Evolutionary conservation across 1,140 invertebrate species (phyloP).

Genomic region (Leptinotarsa lineolata): DNA sequence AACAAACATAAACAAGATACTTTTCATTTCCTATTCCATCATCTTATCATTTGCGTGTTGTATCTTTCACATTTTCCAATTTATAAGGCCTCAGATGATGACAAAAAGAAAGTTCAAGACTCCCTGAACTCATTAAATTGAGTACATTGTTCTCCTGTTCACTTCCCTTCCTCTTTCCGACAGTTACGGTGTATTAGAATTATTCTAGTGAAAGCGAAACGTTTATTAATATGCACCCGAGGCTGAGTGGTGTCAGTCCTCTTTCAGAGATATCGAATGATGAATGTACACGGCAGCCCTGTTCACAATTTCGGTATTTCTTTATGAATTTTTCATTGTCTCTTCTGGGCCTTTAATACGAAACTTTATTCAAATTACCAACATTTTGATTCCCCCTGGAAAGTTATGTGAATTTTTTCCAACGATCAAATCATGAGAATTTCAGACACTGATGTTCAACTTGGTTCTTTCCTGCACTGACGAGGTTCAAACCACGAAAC

Average conservation of each 20-base stretch:
- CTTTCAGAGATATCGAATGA: constrained; percentile 3
- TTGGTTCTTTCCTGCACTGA: too few species aligned
- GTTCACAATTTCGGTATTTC: background rate
- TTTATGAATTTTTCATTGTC: too few species aligned
- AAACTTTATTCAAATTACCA: too few species aligned
- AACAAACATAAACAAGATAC: constrained; percentile 1
- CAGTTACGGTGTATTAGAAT: constrained; percentile 3
- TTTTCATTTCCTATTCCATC: background rate
- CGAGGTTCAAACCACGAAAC: too few species aligned
- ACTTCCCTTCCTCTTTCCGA: background rate
- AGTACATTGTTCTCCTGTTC: constrained; percentile 8
- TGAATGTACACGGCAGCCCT: background rate
- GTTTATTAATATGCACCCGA: background rate
- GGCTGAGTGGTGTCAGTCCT: background rate
- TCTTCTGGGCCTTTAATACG: too few species aligned
- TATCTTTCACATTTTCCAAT: background rate
- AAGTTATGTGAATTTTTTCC: too few species aligned
- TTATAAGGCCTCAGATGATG: background rate
- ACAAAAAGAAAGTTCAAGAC: background rate
- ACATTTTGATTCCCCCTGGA: too few species aligned
- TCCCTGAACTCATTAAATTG: constrained; percentile 8
- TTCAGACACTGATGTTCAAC: too few species aligned
- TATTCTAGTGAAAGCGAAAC: background rate
- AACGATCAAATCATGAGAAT: too few species aligned
- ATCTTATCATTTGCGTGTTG: background rate